These are phyloP conservation scores for Hydriomena furcata DNA, from an alignment of 2,888 invertebrate genomes.

Conservation along the genomic window DNA sequence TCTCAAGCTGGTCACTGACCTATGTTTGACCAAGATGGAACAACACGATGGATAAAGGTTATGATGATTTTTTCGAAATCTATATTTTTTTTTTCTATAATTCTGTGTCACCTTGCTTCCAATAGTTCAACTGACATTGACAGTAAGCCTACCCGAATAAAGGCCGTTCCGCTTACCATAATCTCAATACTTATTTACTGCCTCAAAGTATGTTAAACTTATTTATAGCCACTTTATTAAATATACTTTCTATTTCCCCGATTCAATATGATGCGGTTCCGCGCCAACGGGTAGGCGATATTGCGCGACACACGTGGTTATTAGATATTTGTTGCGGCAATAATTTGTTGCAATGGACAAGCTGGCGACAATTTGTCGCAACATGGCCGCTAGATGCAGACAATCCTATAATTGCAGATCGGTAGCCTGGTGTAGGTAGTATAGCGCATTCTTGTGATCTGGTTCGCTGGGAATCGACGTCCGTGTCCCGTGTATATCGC, in stretches of 20 bases:
- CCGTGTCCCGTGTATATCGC: too few relatives aligned
- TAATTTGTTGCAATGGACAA: constrained; percentile 18
- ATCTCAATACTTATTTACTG: too few relatives aligned
- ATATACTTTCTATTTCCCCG: constrained; percentile 27
- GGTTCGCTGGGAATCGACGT: background rate
- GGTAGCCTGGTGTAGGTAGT: constrained; percentile 18
- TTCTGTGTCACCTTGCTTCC: too few relatives aligned
- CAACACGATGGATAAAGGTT: too few relatives aligned
- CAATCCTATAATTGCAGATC: constrained; percentile 13
- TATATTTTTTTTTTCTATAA: too few relatives aligned
- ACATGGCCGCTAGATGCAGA: constrained; percentile 17
- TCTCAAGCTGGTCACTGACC: too few relatives aligned
- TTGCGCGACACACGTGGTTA: constrained; percentile 28
- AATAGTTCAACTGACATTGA: too few relatives aligned
- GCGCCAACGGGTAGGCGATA: constrained; percentile 9
- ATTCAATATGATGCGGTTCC: constrained; percentile 25
- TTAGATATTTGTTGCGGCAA: constrained; percentile 31
- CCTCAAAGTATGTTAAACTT: too few relatives aligned
- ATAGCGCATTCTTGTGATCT: constrained; percentile 12
- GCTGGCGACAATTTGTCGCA: constrained; percentile 23
- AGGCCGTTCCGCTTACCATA: too few relatives aligned
- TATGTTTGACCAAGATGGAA: too few relatives aligned
- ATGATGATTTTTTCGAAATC: too few relatives aligned
- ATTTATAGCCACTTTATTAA: background rate
- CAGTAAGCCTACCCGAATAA: too few relatives aligned